Percentiles rank a stretch among this genome's conserved stretches.
Evolutionary conservation across 2,797 vertebrate species (phyloP).

Genomic region (Okamejei kenojei): DNA sequence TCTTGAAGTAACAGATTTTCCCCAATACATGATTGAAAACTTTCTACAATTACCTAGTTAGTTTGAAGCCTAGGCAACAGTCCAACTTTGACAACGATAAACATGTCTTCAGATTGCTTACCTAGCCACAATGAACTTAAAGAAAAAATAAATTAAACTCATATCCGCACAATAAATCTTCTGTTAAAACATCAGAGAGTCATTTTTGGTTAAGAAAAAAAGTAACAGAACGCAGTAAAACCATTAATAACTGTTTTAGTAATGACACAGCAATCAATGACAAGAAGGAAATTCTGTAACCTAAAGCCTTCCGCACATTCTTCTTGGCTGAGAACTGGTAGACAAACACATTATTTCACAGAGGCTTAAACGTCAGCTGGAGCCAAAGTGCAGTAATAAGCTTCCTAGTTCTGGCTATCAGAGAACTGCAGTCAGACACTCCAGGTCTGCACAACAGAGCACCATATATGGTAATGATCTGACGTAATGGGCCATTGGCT

Average conservation of each 20-base stretch:
- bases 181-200: not conserved
- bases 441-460: constrained; percentile 63
- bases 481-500: constrained; percentile 91
- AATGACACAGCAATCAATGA: constrained; percentile 47
- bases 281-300: constrained; percentile 51
- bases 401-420: constrained; percentile 53
- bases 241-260: constrained; percentile 30
- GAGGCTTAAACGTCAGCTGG: constrained; percentile 42
- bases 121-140: not conserved
- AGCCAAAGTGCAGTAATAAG: constrained; percentile 45
- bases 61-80: not conserved
- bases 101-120: not conserved
- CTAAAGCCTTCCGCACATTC: constrained; percentile 52
- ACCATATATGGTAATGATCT: constrained; percentile 88
- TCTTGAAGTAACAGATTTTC: not conserved
- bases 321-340: constrained; percentile 48
- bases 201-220: not conserved
- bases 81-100: constrained; percentile 3
- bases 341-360: constrained; percentile 57
- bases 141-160: not conserved
- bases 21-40: too few species aligned
- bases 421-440: constrained; percentile 50
- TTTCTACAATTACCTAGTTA: not conserved
- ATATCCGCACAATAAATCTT: not conserved
- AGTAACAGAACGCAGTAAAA: not conserved